These are phyloP conservation scores for Castor canadensis DNA, from an alignment of 2,113 vertebrate species.

Conservation along the genomic window DNA sequence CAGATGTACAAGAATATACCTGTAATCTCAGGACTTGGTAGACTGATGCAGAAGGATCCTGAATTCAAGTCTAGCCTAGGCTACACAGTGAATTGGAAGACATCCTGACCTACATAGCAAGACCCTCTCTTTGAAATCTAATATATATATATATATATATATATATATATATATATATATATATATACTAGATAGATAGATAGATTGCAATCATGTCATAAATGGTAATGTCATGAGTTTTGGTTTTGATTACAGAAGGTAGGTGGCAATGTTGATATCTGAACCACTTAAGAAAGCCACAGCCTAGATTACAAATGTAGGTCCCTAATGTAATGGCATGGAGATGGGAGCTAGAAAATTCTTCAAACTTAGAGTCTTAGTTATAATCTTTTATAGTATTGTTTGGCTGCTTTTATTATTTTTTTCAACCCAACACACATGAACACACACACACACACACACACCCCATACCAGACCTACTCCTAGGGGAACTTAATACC, in stretches of 20 bases:
- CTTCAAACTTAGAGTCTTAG: not conserved
- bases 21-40: not conserved
- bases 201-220: not conserved
- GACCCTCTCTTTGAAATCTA: too few species aligned
- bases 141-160: too few species aligned
- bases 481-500: not conserved
- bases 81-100: too few species aligned
- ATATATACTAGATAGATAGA: too few species aligned
- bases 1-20: not conserved
- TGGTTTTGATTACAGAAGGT: not conserved
- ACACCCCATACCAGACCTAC: accelerated
- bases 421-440: too few species aligned
- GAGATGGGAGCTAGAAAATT: not conserved
- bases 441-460: too few species aligned
- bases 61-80: too few species aligned
- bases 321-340: not conserved
- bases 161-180: too few species aligned
- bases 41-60: too few species aligned
- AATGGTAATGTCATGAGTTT: not conserved
- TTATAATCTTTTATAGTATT: not conserved
- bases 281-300: not conserved
- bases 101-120: too few species aligned
- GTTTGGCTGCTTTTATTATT: too few species aligned
- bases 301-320: not conserved
- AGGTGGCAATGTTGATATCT: not conserved